Evolutionary conservation across 2,113 vertebrate genomes (phyloP).

Genomic region (Notechis scutatus): DNA sequence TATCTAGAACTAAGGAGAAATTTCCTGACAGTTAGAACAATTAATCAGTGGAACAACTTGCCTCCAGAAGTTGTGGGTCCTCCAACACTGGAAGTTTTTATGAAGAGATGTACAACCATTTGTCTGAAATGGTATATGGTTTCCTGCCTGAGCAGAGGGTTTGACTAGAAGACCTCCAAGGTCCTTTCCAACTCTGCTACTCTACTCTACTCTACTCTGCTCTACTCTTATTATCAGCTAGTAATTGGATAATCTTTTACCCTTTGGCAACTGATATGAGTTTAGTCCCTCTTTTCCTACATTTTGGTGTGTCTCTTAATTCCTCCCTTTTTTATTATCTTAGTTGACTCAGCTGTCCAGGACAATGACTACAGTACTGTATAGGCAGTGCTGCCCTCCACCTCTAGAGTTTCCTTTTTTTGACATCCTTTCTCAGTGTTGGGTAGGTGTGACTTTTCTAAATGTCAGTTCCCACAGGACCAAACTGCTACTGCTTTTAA

Average conservation of each 20-base stretch:
- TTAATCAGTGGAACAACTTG: too few relatives aligned
- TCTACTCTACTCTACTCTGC: too few relatives aligned
- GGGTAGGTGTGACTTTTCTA: constrained; percentile 6
- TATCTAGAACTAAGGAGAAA: too few relatives aligned
- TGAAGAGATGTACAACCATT: too few relatives aligned
- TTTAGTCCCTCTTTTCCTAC: not conserved
- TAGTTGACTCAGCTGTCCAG: constrained; percentile 44
- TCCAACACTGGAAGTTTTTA: too few relatives aligned
- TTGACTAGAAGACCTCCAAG: too few relatives aligned
- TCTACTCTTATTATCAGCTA: not conserved
- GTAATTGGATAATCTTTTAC: not conserved
- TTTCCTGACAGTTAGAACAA: too few relatives aligned
- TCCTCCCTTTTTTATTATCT: not conserved
- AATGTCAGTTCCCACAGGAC: constrained; percentile 23
- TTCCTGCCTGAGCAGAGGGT: too few relatives aligned
- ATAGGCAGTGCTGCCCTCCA: constrained; percentile 17
- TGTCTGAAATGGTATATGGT: too few relatives aligned
- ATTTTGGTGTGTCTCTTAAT: not conserved
- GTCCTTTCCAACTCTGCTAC: too few relatives aligned
- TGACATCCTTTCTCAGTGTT: constrained; percentile 46
- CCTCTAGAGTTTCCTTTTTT: constrained; percentile 25
- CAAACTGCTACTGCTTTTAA: not conserved
- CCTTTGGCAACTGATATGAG: not conserved
- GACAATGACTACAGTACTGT: not conserved
- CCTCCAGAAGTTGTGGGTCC: too few relatives aligned